Percentiles rank a stretch among this genome's conserved stretches.
Conservation (phyloP, 2,888 invertebrate species). For the Vanessa cardui region DNA sequence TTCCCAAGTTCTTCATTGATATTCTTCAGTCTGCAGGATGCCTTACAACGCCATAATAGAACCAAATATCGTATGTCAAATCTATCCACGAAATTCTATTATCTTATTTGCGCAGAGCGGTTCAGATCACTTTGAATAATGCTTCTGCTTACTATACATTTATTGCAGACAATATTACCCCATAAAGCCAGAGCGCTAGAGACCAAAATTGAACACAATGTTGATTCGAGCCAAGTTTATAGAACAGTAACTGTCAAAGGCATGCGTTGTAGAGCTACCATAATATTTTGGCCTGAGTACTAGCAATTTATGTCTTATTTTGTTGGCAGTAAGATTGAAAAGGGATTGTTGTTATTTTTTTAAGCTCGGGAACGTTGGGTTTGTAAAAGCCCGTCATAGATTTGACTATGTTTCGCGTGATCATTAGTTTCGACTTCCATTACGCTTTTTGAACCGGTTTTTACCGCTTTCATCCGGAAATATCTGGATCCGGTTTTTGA, state of each 20-base stretch:
- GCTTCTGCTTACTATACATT: constrained; percentile 36
- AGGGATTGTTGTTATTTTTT: constrained; percentile 37
- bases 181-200: constrained; percentile 33
- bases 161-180: constrained; percentile 25
- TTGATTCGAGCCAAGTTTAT: constrained; percentile 44
- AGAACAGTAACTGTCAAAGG: constrained; percentile 59
- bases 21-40: constrained; percentile 32
- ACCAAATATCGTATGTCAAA: constrained; percentile 45
- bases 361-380: constrained; percentile 31
- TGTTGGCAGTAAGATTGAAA: constrained; percentile 28
- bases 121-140: constrained; percentile 51
- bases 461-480: constrained; percentile 56
- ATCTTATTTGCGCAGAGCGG: constrained; percentile 60
- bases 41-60: constrained; percentile 28
- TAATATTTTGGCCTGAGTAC: constrained; percentile 31
- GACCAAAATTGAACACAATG: constrained; percentile 19
- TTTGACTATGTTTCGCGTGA: constrained; percentile 38
- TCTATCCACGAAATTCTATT: constrained; percentile 54
- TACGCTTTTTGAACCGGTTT: constrained; percentile 54
- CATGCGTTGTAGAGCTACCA: constrained; percentile 47
- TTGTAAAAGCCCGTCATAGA: constrained; percentile 37
- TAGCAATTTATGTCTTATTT: constrained; percentile 33
- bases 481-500: constrained; percentile 50
- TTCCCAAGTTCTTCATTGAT: constrained; percentile 18
- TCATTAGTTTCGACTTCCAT: constrained; percentile 61